Percentiles rank a stretch among this genome's conserved stretches.
Evolutionary conservation across 2,797 vertebrate species (phyloP).

Genomic region (Nannoperca obscura): DNA sequence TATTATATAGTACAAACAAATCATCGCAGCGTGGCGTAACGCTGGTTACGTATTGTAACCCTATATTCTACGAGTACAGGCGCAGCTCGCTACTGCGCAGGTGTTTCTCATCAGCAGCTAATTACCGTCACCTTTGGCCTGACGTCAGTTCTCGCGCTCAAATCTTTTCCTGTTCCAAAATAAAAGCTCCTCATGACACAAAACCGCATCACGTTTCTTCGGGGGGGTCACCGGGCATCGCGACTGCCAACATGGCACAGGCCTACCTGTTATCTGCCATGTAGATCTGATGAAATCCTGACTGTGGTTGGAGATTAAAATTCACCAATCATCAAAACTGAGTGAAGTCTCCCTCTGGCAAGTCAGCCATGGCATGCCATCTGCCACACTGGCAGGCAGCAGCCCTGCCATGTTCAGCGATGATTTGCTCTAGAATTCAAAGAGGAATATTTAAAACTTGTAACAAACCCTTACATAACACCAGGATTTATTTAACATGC

Average conservation of each 20-base stretch:
- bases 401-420: constrained; percentile 39
- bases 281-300: constrained; percentile 44
- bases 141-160: neutral
- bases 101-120: constrained; percentile 23
- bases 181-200: constrained; percentile 31
- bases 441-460: constrained; percentile 40
- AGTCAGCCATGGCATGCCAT: constrained; percentile 63
- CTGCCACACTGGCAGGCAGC: constrained; percentile 70
- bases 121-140: neutral
- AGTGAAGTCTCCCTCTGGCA: constrained; percentile 61
- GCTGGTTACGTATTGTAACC: too few species aligned
- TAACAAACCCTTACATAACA: constrained; percentile 24
- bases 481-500: neutral
- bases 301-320: constrained; percentile 65
- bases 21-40: too few species aligned
- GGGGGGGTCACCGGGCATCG: neutral
- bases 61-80: too few species aligned
- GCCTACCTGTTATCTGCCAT: constrained; percentile 14
- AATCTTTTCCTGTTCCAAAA: constrained; percentile 29
- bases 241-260: constrained; percentile 2
- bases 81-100: neutral
- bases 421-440: constrained; percentile 44
- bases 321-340: constrained; percentile 61
- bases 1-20: neutral
- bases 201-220: neutral